phyloP scores from a whole-genome alignment of 2,113 vertebrate species.

The Eublepharis macularius region DNA sequence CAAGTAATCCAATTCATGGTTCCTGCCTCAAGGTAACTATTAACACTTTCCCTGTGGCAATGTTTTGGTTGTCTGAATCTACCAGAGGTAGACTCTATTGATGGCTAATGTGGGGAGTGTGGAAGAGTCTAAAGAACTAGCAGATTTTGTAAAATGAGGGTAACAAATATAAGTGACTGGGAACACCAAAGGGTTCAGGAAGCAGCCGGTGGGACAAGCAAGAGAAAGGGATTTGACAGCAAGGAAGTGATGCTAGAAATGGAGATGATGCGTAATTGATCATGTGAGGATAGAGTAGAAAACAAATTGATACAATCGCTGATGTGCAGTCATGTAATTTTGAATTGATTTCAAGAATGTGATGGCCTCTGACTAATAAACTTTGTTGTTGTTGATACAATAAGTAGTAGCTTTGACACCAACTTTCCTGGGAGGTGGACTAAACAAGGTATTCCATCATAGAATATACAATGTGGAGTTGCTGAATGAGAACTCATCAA shows the following conservation, averaged over 20 bases:
- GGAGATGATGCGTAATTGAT: neutral
- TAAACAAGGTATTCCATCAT: neutral
- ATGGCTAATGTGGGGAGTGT: neutral
- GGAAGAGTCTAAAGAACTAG: neutral
- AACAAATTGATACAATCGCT: neutral
- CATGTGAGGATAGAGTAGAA: neutral
- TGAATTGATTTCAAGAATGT: too few species aligned
- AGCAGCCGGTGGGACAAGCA: neutral
- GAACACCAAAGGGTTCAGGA: neutral
- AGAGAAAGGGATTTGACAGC: neutral
- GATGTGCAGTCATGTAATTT: too few species aligned
- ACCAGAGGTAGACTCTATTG: neutral
- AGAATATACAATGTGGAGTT: too few species aligned
- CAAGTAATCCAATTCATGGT: neutral
- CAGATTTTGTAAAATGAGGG: neutral
- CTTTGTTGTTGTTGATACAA: too few species aligned
- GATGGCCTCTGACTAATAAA: too few species aligned
- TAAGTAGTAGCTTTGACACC: neutral
- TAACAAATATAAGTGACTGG: neutral
- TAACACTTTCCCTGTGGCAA: neutral
- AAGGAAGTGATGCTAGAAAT: neutral
- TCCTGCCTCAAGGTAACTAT: neutral
- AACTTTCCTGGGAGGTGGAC: neutral
- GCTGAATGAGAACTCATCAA: too few species aligned
- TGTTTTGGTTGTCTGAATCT: neutral